phyloP scores from a whole-genome alignment of 35 echinoderm and acorn worm genomes.

The Nesometra sesokonis region DNA sequence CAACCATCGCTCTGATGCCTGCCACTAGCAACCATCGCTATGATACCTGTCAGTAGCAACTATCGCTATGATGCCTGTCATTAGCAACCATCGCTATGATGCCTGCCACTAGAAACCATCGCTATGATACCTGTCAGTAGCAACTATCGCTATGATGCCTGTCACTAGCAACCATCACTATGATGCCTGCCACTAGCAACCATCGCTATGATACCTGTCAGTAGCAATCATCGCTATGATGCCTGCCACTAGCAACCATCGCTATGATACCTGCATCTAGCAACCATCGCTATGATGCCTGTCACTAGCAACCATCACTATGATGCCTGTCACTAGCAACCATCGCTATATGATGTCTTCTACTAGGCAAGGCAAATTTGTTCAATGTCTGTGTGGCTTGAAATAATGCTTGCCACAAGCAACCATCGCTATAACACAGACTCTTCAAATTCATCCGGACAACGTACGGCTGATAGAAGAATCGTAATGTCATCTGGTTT shows the following conservation, averaged over 20 bases:
- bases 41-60: too few relatives aligned
- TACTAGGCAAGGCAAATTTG: too few relatives aligned
- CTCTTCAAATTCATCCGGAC: constrained; percentile 33
- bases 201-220: not conserved
- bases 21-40: too few relatives aligned
- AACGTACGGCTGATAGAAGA: constrained; percentile 71
- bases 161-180: too few relatives aligned
- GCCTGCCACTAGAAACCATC: not conserved
- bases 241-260: not conserved
- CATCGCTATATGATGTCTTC: not conserved
- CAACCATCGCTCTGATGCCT: too few relatives aligned
- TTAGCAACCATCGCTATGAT: too few relatives aligned
- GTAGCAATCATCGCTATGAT: too few relatives aligned
- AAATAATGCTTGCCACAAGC: not conserved
- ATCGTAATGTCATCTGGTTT: constrained; percentile 98
- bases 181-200: not conserved
- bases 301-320: not conserved
- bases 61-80: too few relatives aligned
- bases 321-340: not conserved
- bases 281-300: not conserved
- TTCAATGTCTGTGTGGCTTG: too few relatives aligned
- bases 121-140: not conserved
- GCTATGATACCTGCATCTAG: not conserved
- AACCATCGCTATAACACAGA: not conserved
- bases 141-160: not conserved